Percentiles rank a stretch among this genome's conserved stretches.
These are phyloP conservation scores for Antheraea assamensis DNA, from an alignment of 2,888 invertebrate genomes.

Conservation along the genomic window DNA sequence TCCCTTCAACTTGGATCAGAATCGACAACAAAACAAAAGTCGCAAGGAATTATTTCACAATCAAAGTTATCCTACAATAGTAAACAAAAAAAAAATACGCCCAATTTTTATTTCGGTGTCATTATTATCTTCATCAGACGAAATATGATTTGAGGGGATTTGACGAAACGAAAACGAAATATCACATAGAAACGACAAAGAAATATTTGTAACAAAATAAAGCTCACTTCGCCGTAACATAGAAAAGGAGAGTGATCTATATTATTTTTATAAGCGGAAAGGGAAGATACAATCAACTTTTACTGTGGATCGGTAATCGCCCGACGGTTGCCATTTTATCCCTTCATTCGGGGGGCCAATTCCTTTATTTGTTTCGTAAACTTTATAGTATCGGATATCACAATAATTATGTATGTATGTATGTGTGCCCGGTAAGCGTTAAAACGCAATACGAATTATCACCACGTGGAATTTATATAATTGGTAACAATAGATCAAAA, in stretches of 20 bases:
- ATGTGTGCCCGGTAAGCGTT: background rate
- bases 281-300: conserved; percentile 46
- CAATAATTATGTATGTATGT: background rate
- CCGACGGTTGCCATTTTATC: background rate
- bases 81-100: background rate
- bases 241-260: conserved; percentile 33
- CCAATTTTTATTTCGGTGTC: background rate
- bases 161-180: background rate
- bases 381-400: background rate
- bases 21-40: background rate
- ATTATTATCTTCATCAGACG: background rate
- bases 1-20: background rate
- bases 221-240: conserved; percentile 6
- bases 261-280: conserved; percentile 44
- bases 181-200: background rate
- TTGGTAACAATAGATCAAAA: background rate
- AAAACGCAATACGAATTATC: background rate
- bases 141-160: background rate
- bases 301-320: conserved; percentile 26
- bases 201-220: conserved; percentile 7
- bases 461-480: background rate
- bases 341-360: background rate
- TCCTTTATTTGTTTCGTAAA: conserved; percentile 5
- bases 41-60: background rate
- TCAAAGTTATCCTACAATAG: background rate